Evolutionary conservation across 2,113 vertebrate genomes (phyloP).

Genomic region (Trogon surrucura): DNA sequence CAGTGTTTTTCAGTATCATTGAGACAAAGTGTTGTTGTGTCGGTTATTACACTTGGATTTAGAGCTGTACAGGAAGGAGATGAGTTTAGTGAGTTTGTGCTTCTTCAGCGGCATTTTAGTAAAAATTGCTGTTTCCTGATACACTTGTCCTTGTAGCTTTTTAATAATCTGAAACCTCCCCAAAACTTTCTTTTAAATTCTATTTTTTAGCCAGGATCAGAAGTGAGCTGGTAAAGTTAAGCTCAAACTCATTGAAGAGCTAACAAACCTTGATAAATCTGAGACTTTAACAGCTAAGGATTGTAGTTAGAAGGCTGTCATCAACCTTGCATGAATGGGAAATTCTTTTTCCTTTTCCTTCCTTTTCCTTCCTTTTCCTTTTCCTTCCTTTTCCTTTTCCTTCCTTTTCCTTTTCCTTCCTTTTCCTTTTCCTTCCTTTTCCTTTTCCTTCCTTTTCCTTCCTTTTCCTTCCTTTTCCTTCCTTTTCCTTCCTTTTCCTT

Average conservation of each 20-base stretch:
- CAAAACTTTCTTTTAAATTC: neutral
- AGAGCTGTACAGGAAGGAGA: neutral
- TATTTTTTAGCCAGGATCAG: neutral
- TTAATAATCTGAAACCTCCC: neutral
- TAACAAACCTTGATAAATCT: neutral
- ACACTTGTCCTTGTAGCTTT: neutral
- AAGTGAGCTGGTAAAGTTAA: neutral
- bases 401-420: neutral
- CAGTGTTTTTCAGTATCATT: neutral
- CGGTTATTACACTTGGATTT: rapidly evolving
- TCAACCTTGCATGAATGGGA: neutral
- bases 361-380: too few relatives aligned
- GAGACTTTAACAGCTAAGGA: neutral
- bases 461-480: neutral
- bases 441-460: too few relatives aligned
- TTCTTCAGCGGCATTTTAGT: neutral
- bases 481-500: neutral
- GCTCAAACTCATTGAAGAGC: neutral
- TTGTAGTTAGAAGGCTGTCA: neutral
- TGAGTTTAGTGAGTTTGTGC: neutral
- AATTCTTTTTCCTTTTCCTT: neutral
- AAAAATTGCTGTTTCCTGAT: neutral
- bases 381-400: neutral
- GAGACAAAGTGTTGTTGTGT: neutral
- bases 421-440: neutral